Evolutionary conservation across 1,140 invertebrate species (phyloP).

Genomic region (Cepaea nemoralis): DNA sequence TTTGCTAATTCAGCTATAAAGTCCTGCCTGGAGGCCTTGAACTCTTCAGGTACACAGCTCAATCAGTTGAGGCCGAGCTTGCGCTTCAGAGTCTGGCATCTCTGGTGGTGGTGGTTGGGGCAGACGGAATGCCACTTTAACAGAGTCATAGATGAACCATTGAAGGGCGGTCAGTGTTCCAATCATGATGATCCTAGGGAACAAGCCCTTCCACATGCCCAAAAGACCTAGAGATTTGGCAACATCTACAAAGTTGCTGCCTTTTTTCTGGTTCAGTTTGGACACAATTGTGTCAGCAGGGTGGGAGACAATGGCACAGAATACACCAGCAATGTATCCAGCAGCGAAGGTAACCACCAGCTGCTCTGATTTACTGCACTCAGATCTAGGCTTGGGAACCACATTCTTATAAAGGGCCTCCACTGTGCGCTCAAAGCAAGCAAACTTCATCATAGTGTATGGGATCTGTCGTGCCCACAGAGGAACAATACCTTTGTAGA

Average conservation of each 20-base stretch:
- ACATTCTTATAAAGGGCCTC: conserved; percentile 89
- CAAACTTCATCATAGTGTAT: conserved; percentile 99
- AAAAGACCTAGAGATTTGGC: conserved; percentile 81
- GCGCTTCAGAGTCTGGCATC: conserved; percentile 90
- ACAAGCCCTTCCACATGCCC: conserved; percentile 95
- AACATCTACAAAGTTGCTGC: conserved; percentile 82
- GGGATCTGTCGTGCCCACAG: conserved; percentile 99
- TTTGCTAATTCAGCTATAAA: too few species aligned
- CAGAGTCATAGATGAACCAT: conserved; percentile 99
- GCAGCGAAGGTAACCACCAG: conserved; percentile 86
- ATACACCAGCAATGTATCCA: conserved; percentile 98
- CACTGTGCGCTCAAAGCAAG: conserved; percentile 98
- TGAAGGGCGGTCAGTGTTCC: conserved; percentile 98
- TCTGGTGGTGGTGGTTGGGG: conserved; percentile 97
- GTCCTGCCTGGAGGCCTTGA: too few species aligned
- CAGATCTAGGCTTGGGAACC: conserved; percentile 93
- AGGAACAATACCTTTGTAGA: conserved; percentile 96
- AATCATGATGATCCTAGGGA: conserved; percentile 99
- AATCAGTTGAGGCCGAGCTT: conserved; percentile 58
- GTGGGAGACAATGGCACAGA: conserved; percentile 99
- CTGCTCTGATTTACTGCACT: conserved; percentile 95
- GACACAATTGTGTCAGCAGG: conserved; percentile 99
- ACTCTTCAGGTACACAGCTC: too few species aligned
- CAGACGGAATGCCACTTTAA: conserved; percentile 80
- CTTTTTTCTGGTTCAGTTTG: conserved; percentile 96